Conservation (phyloP, 2,797 vertebrate genomes). For the Apogon talboti region DNA sequence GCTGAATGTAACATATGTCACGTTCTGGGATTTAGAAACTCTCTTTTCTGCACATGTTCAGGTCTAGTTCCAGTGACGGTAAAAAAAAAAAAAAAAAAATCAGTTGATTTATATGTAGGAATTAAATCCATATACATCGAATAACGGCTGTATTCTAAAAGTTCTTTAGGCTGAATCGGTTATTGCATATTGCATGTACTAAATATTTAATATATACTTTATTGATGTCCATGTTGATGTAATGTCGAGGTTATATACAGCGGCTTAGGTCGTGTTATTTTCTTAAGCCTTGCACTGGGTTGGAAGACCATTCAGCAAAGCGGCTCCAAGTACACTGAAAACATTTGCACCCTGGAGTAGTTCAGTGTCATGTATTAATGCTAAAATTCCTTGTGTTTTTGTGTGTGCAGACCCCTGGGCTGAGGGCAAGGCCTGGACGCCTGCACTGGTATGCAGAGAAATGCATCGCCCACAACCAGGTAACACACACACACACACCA, state of each 20-base stretch:
- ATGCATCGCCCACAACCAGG: conserved; percentile 87
- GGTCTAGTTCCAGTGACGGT: no score
- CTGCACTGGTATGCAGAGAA: conserved; percentile 91
- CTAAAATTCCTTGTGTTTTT: not conserved
- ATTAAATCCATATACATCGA: not conserved
- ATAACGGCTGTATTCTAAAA: conserved; percentile 5
- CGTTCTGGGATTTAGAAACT: no score
- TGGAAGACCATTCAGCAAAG: no score
- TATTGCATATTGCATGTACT: conserved; percentile 2
- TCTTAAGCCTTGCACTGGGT: no score
- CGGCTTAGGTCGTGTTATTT: not conserved
- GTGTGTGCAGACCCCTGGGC: conserved; percentile 88
- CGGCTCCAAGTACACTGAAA: not conserved
- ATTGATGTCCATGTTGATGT: conserved; percentile 4
- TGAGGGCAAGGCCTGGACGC: conserved; percentile 87
- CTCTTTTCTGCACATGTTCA: no score
- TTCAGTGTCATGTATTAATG: conserved; percentile 4
- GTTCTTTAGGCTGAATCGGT: not conserved
- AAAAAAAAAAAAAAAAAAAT: no score
- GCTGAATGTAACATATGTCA: not conserved
- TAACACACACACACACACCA: conserved; percentile 54
- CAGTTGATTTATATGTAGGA: no score
- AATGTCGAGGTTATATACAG: not conserved
- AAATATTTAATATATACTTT: conserved; percentile 13
- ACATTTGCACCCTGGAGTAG: not conserved